phyloP scores from a whole-genome alignment of 2,113 vertebrate species.

The Pygoscelis adeliae region DNA sequence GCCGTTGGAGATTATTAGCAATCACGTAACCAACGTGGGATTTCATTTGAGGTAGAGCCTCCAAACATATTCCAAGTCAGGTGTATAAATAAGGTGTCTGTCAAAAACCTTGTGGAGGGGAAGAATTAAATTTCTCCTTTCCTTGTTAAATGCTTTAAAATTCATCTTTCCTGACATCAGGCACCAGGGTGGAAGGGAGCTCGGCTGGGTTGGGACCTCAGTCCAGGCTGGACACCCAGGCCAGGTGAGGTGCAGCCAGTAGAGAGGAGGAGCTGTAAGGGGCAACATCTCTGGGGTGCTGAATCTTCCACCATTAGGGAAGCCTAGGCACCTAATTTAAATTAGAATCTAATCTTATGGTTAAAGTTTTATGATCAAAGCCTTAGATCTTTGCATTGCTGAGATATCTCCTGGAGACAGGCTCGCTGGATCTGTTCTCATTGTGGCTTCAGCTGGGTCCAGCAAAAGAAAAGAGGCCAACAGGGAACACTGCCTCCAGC shows the following conservation, averaged over 20 bases:
- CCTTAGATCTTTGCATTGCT: not conserved
- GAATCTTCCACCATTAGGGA: not conserved
- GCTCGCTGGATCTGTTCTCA: not conserved
- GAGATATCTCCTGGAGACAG: not conserved
- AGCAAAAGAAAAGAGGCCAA: not conserved
- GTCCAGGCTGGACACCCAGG: not conserved
- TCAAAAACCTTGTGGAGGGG: not conserved
- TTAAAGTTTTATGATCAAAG: not conserved
- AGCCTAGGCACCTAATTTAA: not conserved
- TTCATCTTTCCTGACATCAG: not conserved
- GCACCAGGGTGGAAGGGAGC: not conserved
- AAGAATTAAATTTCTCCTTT: not conserved
- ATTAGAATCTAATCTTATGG: not conserved
- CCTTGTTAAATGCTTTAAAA: not conserved
- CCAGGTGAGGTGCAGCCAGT: not conserved
- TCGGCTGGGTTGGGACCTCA: not conserved
- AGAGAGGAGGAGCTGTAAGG: not conserved
- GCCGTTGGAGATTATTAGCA: not conserved
- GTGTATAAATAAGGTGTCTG: not conserved
- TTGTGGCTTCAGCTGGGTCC: not conserved
- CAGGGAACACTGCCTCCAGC: not conserved
- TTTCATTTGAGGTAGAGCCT: not conserved
- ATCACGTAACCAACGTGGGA: not conserved
- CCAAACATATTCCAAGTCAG: not conserved
- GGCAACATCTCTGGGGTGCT: rapidly evolving